Base-by-base conservation (phyloP, 2,888 invertebrate genomes). In the Coleophora flavipennella region DNA sequence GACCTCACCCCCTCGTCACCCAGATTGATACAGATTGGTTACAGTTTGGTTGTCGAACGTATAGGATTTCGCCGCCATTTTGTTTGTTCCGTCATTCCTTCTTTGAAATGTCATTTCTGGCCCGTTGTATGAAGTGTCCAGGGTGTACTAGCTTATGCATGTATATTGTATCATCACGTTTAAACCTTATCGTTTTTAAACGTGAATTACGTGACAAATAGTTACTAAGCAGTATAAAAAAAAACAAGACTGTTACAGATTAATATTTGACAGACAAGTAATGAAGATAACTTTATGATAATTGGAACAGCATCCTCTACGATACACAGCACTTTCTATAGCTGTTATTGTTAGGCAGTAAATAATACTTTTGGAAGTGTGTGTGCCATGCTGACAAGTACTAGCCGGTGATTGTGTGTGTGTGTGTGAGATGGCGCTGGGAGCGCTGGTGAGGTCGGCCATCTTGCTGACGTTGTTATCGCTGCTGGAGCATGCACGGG, bases 381-480 rank as follows among this genome's bases (percentile, higher is more conserved):
- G 61, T 72, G 74, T 79, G 81, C 67, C 62, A 84, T 84, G 83
- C 77, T 81, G 65, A 78, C 64, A 71, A 83, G 83, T 83, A 83
- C 81, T 79, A 80, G 69, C 53, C 59, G 57, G 72, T 80, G 81
- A 75, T 20, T 20, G 20, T 20, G 65, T 71, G 75, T 55, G 46
- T 46, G 66, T 68, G 70, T 54, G 74, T 78, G 79, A 67, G 67
- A 78, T 80, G 83, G 78, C 78, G 72, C 69, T 66, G 54, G 60
- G 65, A 59, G 70, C 55, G 53, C 51, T 67, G 54, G 59, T 67
- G 53, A 56, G 57, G 62, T 57, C 69, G 59, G 71, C 67, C 62
- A 57, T 70, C 52, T 57, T 76, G 65, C 62, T 77, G 59, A 60
- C 59, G 51, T 52, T 68, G 55, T 43, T 71, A 55, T 58, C 57